Conservation (phyloP, 37 sponge, comb jelly and placozoan species). For the Dysidea cf. avara region DNA sequence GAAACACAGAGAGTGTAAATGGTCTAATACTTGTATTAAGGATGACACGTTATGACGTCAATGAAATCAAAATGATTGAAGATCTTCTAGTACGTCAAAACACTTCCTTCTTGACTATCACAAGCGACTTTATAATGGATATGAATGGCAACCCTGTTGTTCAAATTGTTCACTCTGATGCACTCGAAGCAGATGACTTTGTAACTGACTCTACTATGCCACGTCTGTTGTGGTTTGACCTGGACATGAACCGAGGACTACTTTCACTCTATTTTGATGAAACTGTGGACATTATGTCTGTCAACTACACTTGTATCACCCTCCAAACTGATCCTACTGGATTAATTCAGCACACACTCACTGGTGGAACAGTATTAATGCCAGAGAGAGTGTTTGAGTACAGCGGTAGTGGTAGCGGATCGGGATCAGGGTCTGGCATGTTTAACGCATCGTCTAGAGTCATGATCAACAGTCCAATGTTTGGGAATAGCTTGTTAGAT, state of each 20-base stretch:
- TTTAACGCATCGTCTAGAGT: not conserved
- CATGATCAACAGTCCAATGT: conserved; percentile 11
- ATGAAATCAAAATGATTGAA: conserved; percentile 68
- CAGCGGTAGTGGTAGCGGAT: conserved; percentile 5
- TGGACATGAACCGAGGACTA: conserved; percentile 80
- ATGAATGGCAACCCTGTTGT: conserved; percentile 72
- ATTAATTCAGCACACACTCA: conserved; percentile 20
- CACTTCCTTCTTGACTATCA: conserved; percentile 55
- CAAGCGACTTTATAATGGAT: conserved; percentile 47
- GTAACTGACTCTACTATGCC: conserved; percentile 53
- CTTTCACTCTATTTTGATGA: conserved; percentile 73
- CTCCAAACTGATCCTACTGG: conserved; percentile 49
- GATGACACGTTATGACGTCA: conserved; percentile 74
- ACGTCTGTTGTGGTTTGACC: conserved; percentile 63
- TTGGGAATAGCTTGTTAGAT: conserved; percentile 29
- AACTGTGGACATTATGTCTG: conserved; percentile 63
- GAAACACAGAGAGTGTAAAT: conserved; percentile 53
- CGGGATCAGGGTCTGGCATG: conserved; percentile 7
- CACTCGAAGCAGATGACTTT: conserved; percentile 24
- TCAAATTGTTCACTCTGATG: conserved; percentile 6
- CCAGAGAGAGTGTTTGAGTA: conserved; percentile 18
- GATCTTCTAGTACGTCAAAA: conserved; percentile 29
- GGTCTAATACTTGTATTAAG: conserved; percentile 55
- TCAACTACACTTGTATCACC: conserved; percentile 66
- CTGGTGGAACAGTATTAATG: conserved; percentile 65